Evolutionary conservation across 92 coral and sea anemone genomes (phyloP), one percentile per base, ranked within the genome.

Genomic region (Zoanthus sociatus): DNA sequence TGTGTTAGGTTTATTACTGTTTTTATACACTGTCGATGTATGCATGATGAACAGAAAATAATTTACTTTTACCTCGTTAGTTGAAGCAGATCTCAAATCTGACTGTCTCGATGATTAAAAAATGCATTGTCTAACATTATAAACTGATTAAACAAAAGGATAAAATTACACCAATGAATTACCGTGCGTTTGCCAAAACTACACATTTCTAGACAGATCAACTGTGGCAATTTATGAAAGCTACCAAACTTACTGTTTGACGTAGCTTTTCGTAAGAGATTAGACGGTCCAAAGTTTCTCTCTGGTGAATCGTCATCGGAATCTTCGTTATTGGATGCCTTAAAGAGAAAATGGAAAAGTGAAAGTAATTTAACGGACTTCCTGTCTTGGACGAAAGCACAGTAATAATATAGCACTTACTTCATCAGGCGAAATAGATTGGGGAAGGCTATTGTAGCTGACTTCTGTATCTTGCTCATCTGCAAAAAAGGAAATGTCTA

Each of bases 391-490:
- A 37, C 5, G 17, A 78, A 20, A 60, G n/a, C 44, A 15, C 37
- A 55, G 13, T 78, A 20, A 31, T 32, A 17, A 17, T 16, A 55
- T 6, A 4, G 56, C 7, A 78, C 83, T 77, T 44, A 77, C 82
- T 53, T 63, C 64, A 16, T 44, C 42, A 0, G 71, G 33, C 11
- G 11, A 14, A 15, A 78, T 54, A 16, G 37, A 72, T 30, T 46
- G 54, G 3, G 84, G 84, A 42, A 78, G 8, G 71, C 84, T 42
- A 32, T 60, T 56, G 33, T 56, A 16, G 30, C 84, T 78, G 20
- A 58, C 84, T 17, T 78, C 84, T n/a, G 42, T 69, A 78, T 78
- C 84, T 26, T 51, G 84, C 70, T 42, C 42, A 37, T 53, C 84
- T 78, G 50, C 26, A 21, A 55, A 17, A 63, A 20, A 13, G n/a